Evolutionary conservation across 2,797 vertebrate species (phyloP), one percentile per base, ranked within the genome.

Genomic region (Apogon talboti): DNA sequence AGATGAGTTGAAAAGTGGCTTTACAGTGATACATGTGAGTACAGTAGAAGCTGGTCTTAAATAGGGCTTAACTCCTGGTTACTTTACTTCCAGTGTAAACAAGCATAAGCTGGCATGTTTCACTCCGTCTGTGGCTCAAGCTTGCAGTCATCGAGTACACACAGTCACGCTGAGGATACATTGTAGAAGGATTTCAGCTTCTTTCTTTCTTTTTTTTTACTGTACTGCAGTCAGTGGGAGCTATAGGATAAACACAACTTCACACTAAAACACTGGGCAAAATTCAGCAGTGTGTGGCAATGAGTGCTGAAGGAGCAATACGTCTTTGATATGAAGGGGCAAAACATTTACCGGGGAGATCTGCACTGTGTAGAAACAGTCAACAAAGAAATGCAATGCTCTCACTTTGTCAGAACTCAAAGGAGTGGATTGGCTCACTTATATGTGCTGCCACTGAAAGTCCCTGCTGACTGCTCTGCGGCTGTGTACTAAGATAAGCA

Each of bases 401-500:
- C 28, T 54, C 52, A 5, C 7, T 59, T 46, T 51, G 40, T 52
- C 59, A 67, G 53, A 64, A 21, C 21, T 46, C 14, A 44, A 51
- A 59, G 7, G 16, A 57, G 24, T 53, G 18, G 35, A 66, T 12
- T 12, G 24, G 28, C 42, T 24, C 14, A 14, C 24, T 49, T n/a
- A 49, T 49, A 53, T 65, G 35, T 43, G 59, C 54, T 57, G 55
- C 50, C 41, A 24, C 56, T 18, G 55, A 45, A 48, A 70, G 19
- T 59, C 65, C 48, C 46, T 0, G 51, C 63, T 45, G 66, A 50
- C 66, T 46, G 49, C 62, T 61, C 40, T 48, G 48, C 1, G 14
- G 56, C 56, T 51, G 65, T 19, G 41, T 15, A 45, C 38, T 9
- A 12, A 57, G 35, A 78, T 66, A 74, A 80, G 50, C 50, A 66